phyloP scores from a whole-genome alignment of 2,888 invertebrate species.

The Caenorhabditis becei region DNA sequence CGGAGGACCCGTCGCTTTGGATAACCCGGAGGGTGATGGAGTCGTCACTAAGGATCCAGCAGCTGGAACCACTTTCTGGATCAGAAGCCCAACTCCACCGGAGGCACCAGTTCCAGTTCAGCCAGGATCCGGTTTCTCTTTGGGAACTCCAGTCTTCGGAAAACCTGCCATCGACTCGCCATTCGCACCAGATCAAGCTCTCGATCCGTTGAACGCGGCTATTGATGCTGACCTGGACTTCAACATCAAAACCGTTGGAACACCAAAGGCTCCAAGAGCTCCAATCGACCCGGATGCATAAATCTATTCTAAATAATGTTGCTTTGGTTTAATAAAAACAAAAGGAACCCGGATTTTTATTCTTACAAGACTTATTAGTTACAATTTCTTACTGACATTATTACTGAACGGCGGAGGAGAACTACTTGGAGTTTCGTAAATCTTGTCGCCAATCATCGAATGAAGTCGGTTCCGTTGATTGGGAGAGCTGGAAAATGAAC shows the following conservation, averaged over 20 bases:
- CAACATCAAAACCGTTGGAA: conserved; percentile 23
- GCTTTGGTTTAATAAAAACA: neutral
- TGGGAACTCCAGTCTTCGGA: conserved; percentile 2
- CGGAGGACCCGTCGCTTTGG: neutral
- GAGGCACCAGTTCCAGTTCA: conserved; percentile 4
- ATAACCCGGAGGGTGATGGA: neutral
- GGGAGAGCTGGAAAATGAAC: conserved; percentile 28
- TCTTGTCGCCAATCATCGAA: conserved; percentile 48
- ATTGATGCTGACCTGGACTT: conserved; percentile 23
- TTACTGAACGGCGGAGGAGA: conserved; percentile 26
- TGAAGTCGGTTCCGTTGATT: conserved; percentile 42
- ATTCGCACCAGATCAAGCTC: conserved; percentile 24
- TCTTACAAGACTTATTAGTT: conserved; percentile 31
- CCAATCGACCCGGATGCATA: conserved; percentile 43
- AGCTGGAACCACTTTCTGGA: conserved; percentile 44
- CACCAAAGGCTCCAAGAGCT: conserved; percentile 41
- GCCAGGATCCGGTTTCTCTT: conserved; percentile 1
- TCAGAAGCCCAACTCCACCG: conserved; percentile 42
- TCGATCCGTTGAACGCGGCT: conserved; percentile 9
- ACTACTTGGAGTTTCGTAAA: conserved; percentile 40
- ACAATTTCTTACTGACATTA: conserved; percentile 27
- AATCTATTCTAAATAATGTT: neutral
- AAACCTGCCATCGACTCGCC: conserved; percentile 1
- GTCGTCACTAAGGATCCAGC: neutral
- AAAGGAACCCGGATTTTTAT: conserved; percentile 13